Percentiles rank a stretch among this genome's conserved stretches.
These are phyloP conservation scores for Microplitis mediator DNA, from an alignment of 1,140 invertebrate genomes.

Conservation along the genomic window DNA sequence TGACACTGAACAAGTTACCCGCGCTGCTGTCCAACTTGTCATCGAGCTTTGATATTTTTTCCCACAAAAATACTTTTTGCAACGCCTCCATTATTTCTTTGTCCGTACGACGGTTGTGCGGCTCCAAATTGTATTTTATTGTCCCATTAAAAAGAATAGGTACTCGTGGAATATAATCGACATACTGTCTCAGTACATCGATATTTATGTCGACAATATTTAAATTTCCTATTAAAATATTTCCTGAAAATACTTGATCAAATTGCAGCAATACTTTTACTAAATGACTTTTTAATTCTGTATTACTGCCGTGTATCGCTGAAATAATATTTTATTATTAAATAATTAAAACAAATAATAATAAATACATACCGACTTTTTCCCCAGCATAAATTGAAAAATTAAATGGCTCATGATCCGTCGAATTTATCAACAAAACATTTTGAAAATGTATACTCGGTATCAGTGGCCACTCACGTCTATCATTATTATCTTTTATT, in stretches of 20 bases:
- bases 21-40: constrained; percentile 35
- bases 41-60: constrained; percentile 34
- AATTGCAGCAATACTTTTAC: constrained; percentile 38
- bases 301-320: constrained; percentile 4
- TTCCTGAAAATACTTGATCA: constrained; percentile 36
- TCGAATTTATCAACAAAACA: constrained; percentile 21
- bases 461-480: constrained; percentile 29
- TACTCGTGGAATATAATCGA: constrained; percentile 35
- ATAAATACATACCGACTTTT: constrained; percentile 29
- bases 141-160: constrained; percentile 37
- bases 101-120: constrained; percentile 24
- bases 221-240: constrained; percentile 34
- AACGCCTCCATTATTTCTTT: constrained; percentile 31
- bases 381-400: constrained; percentile 32
- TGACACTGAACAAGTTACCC: constrained; percentile 29
- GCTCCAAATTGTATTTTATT: constrained; percentile 41
- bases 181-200: constrained; percentile 31
- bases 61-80: constrained; percentile 39
- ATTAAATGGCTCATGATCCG: constrained; percentile 29
- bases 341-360: neutral
- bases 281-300: constrained; percentile 21
- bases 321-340: neutral
- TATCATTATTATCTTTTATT: constrained; percentile 13
- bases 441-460: constrained; percentile 36
- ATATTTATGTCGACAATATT: constrained; percentile 33